These are phyloP conservation scores for Lepidostoma basale DNA, from an alignment of 1,140 invertebrate species.

Conservation along the genomic window DNA sequence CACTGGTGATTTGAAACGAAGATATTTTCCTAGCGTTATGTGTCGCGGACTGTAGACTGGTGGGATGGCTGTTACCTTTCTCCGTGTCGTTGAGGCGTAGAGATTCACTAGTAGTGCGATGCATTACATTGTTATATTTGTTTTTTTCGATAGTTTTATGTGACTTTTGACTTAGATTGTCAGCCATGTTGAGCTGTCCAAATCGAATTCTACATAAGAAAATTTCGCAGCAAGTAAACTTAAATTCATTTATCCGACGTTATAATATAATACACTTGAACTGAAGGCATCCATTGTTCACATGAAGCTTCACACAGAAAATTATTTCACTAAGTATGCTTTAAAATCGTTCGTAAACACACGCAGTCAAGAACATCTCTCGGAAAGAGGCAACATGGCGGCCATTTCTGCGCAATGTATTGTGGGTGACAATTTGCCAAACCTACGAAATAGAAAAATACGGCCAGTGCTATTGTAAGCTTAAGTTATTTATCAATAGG, in stretches of 20 bases:
- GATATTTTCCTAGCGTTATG: conserved; percentile 77
- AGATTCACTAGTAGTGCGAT: conserved; percentile 79
- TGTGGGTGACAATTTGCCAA: conserved; percentile 61
- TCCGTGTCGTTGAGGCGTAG: conserved; percentile 70
- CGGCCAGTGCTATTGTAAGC: background rate
- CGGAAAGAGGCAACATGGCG: conserved; percentile 63
- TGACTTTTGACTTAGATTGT: conserved; percentile 64
- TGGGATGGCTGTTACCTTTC: conserved; percentile 52
- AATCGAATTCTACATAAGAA: conserved; percentile 61
- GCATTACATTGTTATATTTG: conserved; percentile 69
- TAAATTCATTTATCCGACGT: conserved; percentile 61
- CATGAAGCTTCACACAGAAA: conserved; percentile 62
- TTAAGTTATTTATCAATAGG: background rate
- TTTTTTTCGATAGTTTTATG: conserved; percentile 64
- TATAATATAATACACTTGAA: conserved; percentile 55
- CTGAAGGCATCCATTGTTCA: conserved; percentile 60
- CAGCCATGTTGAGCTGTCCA: conserved; percentile 62
- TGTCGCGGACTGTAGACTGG: conserved; percentile 57
- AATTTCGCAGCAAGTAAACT: conserved; percentile 62
- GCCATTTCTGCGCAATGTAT: conserved; percentile 63
- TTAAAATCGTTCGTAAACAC: conserved; percentile 64
- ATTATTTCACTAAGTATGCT: conserved; percentile 59
- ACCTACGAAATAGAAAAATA: background rate
- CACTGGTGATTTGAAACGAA: conserved; percentile 90
- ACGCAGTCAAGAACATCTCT: conserved; percentile 62